Conservation (phyloP, 2,113 vertebrate species). For the Silurus asotus region DNA sequence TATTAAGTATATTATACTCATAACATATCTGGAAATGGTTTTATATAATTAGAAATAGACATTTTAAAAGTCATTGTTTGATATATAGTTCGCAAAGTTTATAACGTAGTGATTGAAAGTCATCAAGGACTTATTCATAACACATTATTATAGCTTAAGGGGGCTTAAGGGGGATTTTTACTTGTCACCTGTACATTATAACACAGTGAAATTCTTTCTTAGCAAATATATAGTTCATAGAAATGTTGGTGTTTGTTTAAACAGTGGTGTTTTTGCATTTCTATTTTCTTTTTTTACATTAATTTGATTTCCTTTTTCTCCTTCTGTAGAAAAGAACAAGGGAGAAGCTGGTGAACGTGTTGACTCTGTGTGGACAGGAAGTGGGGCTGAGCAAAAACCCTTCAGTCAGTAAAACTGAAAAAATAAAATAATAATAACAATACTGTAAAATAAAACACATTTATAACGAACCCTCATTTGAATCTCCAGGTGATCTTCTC, state of each 20-base stretch:
- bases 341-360: constrained; percentile 95
- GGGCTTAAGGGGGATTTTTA: too few relatives aligned
- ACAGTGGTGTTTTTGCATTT: not conserved
- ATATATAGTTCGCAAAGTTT: not conserved
- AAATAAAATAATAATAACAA: not conserved
- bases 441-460: too few relatives aligned
- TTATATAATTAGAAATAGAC: not conserved
- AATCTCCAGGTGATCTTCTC: constrained; percentile 92
- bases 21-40: too few relatives aligned
- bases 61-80: not conserved
- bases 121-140: not conserved
- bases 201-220: too few relatives aligned
- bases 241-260: not conserved
- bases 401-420: constrained; percentile 78
- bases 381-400: constrained; percentile 97
- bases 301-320: not conserved
- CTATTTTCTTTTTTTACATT: too few relatives aligned
- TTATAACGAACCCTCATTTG: not conserved
- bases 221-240: not conserved
- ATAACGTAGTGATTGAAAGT: not conserved
- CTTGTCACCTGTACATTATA: too few relatives aligned
- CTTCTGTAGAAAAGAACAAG: constrained; percentile 87
- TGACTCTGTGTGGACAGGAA: constrained; percentile 96
- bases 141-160: not conserved
- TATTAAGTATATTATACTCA: too few relatives aligned